Conservation (phyloP, 2,797 vertebrate genomes). For the Sciaenops ocellatus region DNA sequence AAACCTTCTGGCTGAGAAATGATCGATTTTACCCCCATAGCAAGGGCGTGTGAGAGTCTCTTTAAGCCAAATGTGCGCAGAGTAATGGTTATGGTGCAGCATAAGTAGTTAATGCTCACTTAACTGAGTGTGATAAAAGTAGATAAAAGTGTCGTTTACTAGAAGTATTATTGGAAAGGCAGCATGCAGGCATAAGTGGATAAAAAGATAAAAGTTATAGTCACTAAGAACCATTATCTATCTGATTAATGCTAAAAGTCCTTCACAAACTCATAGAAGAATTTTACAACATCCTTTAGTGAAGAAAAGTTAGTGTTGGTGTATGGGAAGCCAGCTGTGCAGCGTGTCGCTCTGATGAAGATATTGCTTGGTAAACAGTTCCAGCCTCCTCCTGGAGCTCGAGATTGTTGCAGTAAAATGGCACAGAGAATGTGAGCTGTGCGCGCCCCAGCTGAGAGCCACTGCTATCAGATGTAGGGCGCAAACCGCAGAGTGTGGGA, state of each 20-base stretch:
- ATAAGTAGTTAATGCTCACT: conserved; percentile 77
- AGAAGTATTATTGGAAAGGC: conserved; percentile 45
- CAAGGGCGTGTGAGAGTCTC: conserved; percentile 71
- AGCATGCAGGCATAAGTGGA: conserved; percentile 54
- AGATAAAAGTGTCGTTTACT: conserved; percentile 68
- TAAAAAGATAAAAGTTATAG: conserved; percentile 63
- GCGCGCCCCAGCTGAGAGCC: conserved; percentile 81
- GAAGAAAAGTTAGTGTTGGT: conserved; percentile 5
- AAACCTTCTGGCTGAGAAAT: conserved; percentile 74
- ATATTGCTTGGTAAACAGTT: conserved; percentile 66
- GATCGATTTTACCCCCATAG: conserved; percentile 63
- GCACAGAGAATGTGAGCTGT: conserved; percentile 72
- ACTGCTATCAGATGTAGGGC: conserved; percentile 84
- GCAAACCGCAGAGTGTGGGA: conserved; percentile 84
- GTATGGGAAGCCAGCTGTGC: conserved; percentile 48
- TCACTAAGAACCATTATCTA: conserved; percentile 56
- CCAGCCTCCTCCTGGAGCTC: conserved; percentile 61
- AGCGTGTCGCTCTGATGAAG: conserved; percentile 58
- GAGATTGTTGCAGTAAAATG: conserved; percentile 71
- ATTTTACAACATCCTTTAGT: conserved; percentile 37
- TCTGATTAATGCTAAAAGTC: conserved; percentile 36
- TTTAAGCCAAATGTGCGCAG: conserved; percentile 71
- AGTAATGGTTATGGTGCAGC: conserved; percentile 64
- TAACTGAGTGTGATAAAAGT: conserved; percentile 62
- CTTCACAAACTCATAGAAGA: conserved; percentile 39